Evolutionary conservation across 2,113 vertebrate species (phyloP), one percentile per base, ranked within the genome.

Genomic region (Lucifuga dentata): DNA sequence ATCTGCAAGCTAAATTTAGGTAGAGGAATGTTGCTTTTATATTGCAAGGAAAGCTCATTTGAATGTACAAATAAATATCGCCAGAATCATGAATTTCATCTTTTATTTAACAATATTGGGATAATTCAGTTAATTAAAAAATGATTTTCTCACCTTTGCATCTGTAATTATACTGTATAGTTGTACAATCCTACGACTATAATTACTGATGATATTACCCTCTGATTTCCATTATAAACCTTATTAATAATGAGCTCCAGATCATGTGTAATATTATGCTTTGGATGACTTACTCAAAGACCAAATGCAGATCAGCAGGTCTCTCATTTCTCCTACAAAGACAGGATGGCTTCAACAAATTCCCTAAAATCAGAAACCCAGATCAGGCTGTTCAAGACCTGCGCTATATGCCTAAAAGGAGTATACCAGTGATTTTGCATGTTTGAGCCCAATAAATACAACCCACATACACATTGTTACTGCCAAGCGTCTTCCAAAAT

Each of bases 161-260:
- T 65, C 39, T 63, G 10, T 86, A 86, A 91, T 89, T 88, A 84
- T 43, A 60, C 45, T 62, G 70, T 78, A 83, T 72, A 66, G 38
- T 74, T 46, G 44, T 67, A 85, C 43, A 63, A 63, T 76, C 71
- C 43, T 74, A 60, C 16, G 9, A 78, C 73, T 85, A 44, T 87
- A 87, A 92, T 90, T 90, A 90, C 80, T 77, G 67, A 70, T 76
- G 67, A 88, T 89, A 88, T 87, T 84, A 77, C 80, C 73, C 77
- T 87, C 68, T 87, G 80, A 87, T 80, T 86, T 89, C 89, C 85
- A 87, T 92, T 90, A 84, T 65, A 70, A 81, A 61, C 73, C 76
- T 80, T 80, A 80, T 89, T 89, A 88, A 83, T 67, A 81, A 45
- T 63, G 33, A 66, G 71, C 58, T 73, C 57, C n/a, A 59, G 68